Base-by-base conservation (phyloP, 1,140 invertebrate species). In the Samia ricini region DNA sequence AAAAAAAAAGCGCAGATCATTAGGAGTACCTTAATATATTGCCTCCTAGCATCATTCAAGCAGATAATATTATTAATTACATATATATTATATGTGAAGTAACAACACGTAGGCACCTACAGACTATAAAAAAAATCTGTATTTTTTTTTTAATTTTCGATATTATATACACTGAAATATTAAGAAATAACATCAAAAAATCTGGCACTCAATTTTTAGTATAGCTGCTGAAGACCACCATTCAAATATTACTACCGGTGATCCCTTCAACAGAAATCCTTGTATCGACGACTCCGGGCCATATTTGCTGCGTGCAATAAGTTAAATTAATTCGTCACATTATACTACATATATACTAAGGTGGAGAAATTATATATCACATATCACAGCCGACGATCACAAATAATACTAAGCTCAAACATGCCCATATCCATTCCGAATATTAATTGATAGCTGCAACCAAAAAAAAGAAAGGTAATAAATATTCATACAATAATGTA, bases 231-330 rank as follows among this genome's bases (percentile, higher is more conserved):
- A 15, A 42, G 33, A 42, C 33, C 10, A 15, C 4, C 22, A 7
- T 55, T 75, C 81, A 89, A 64, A 90, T 90, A 68, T 90, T 90
- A 81, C 88, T 90, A 29, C 88, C 88, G 20, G 88, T 90, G 66
- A 90, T 88, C 79, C 88, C 86, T 83, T 90, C 88, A 64, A 90
- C 88, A 54, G 88, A 88, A 74, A 90, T 87, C 74, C 88, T 77
- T 42, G 88, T 90, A 76, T 90, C 88, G 77, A 90, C 88, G 70
- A 88, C 77, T 83, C 86, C 85, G 61, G 86, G 86, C 88, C 88
- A 90, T 71, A 90, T 76, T 88, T 88, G 88, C 88, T 90, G 88
- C 88, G 81, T 90, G 88, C 80, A 90, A 88, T 85, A 69, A 85
- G 81, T 74, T 75, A 76, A 73, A 72, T 84, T 79, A 81, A 77